Evolutionary conservation across 1,140 invertebrate species (phyloP).

Genomic region (Dermatophagoides farinae): DNA sequence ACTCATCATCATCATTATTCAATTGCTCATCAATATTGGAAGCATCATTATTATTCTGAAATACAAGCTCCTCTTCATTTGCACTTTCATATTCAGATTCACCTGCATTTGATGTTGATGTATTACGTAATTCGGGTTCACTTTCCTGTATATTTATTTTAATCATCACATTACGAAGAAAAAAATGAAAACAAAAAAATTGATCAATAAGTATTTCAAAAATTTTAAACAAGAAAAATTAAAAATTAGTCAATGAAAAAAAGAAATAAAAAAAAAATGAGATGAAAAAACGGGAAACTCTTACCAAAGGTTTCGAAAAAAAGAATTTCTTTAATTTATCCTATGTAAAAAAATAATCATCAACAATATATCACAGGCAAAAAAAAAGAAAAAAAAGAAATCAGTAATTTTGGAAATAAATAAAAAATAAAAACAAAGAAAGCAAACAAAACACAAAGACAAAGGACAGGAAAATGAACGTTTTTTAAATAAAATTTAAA

Average conservation of each 20-base stretch:
- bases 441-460: too few species aligned
- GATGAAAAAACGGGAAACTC: not conserved
- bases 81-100: constrained; percentile 23
- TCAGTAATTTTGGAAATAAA: not conserved
- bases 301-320: constrained; percentile 5
- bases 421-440: not conserved
- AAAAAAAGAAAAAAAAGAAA: not conserved
- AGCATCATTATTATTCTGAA: constrained; percentile 7
- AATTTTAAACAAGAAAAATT: not conserved
- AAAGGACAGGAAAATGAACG: too few species aligned
- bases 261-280: not conserved
- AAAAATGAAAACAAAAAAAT: not conserved
- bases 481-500: too few species aligned
- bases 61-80: constrained; percentile 17
- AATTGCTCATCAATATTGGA: not conserved
- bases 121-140: constrained; percentile 10
- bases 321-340: not conserved
- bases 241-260: not conserved
- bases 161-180: too few species aligned
- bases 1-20: constrained; percentile 4
- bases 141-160: not conserved
- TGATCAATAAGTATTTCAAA: not conserved
- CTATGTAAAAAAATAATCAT: not conserved
- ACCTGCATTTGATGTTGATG: constrained; percentile 14
- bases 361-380: too few species aligned